These are phyloP conservation scores for Karalla daura DNA, from an alignment of 2,797 vertebrate species.

Conservation along the genomic window DNA sequence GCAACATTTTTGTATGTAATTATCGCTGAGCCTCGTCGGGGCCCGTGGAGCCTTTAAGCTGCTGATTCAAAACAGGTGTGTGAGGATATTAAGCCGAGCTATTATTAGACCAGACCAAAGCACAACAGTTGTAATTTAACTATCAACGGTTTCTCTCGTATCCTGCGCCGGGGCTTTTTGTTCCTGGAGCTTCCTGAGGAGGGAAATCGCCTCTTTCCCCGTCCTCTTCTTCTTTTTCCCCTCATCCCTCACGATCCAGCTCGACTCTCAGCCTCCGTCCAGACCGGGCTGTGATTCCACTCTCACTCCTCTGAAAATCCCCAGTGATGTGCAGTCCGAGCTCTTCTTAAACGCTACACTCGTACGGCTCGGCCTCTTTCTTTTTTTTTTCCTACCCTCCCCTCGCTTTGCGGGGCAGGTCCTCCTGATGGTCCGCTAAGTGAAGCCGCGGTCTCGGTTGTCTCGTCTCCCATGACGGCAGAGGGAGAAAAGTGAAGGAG, in stretches of 20 bases:
- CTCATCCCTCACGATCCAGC: constrained; percentile 26
- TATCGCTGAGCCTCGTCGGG: constrained; percentile 16
- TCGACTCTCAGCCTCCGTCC: constrained; percentile 1
- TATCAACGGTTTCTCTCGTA: constrained; percentile 25
- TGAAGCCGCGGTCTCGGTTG: constrained; percentile 42
- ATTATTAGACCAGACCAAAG: constrained; percentile 19
- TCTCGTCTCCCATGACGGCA: constrained; percentile 67
- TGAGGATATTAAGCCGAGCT: constrained; percentile 31
- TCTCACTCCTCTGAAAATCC: constrained; percentile 47
- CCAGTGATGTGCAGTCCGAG: constrained; percentile 24
- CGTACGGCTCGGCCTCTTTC: constrained; percentile 6
- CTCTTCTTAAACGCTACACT: constrained; percentile 54
- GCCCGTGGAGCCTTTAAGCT: constrained; percentile 8
- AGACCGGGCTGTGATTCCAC: constrained; percentile 50
- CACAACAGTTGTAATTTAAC: constrained; percentile 20
- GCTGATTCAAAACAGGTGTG: constrained; percentile 62
- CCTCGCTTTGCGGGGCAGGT: constrained; percentile 43
- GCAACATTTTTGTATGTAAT: constrained; percentile 46
- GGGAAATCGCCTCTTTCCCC: constrained; percentile 31
- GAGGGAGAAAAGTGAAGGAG: constrained; percentile 66
- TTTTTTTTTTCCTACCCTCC: constrained; percentile 42
- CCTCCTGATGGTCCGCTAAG: constrained; percentile 54
- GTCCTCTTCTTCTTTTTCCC: neutral
- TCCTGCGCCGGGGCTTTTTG: neutral
- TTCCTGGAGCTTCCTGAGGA: constrained; percentile 12